Percentiles rank a stretch among this genome's conserved stretches.
Evolutionary conservation across 2,113 vertebrate species (phyloP).

Genomic region (Halichoerus grypus): DNA sequence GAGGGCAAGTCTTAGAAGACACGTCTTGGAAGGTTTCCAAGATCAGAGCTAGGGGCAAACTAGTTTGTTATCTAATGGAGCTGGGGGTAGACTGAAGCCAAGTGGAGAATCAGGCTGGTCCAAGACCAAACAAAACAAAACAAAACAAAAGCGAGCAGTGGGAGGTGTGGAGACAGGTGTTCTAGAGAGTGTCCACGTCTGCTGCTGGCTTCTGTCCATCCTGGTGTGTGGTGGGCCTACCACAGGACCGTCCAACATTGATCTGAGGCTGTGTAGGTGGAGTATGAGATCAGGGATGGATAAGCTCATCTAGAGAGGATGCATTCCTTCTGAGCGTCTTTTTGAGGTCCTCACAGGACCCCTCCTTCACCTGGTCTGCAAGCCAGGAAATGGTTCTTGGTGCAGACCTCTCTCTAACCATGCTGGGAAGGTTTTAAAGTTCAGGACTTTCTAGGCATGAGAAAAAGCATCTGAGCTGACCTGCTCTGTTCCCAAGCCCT

Average conservation of each 20-base stretch:
- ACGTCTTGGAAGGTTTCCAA: background rate
- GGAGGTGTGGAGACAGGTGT: rapidly evolving
- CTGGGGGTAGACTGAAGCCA: background rate
- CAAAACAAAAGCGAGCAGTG: background rate
- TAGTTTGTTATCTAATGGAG: background rate
- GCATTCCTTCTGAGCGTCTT: too few relatives aligned
- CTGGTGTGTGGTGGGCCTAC: background rate
- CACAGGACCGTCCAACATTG: rapidly evolving
- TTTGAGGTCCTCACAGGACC: background rate
- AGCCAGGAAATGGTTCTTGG: background rate
- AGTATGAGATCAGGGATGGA: background rate
- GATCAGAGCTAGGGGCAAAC: background rate
- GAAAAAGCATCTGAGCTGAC: background rate
- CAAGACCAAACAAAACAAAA: background rate
- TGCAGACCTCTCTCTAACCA: background rate
- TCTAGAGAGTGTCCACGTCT: background rate
- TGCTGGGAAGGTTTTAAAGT: background rate
- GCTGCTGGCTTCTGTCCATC: background rate
- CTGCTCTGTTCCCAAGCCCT: background rate
- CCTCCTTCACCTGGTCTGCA: too few relatives aligned
- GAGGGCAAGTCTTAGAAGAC: background rate
- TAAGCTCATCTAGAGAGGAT: too few relatives aligned
- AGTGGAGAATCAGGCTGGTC: too few relatives aligned
- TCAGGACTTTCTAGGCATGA: background rate
- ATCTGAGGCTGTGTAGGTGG: background rate